Base-by-base conservation (phyloP, 2,113 vertebrate species). In the Antigone vipio region DNA sequence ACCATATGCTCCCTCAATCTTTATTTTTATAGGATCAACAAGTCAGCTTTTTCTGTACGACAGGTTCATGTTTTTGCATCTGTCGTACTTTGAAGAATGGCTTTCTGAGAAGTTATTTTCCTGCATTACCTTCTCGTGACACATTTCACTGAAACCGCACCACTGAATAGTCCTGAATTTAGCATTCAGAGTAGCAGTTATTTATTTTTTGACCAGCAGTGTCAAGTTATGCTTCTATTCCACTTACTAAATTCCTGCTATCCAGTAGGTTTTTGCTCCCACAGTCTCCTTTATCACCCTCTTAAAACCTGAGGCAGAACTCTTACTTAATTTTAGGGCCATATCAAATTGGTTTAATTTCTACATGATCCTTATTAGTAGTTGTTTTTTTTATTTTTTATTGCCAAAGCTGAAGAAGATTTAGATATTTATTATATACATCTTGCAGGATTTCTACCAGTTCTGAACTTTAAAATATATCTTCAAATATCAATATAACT, bases 1-100 rank as follows among this genome's bases (percentile, higher is more conserved):
- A 88, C 71, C 90, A 96, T 93, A 91, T 90, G 92, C 58, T 76
- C 40, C 50, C 71, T 83, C 75, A 34, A 27, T 84, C 73, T 89
- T 87, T 40, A 73, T 80, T 79, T 92, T 86, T 21, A 86, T 16
- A 62, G 83, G 62, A 96, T 83, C 75, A 80, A 76, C 63, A 86
- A 81, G 42, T 58, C 76, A 89, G 72, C 59, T 88, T 84, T 94
- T 80, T 62, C 80, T 47, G 38, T 69, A 66, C 3, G 12, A 83
- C 64, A 93, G 50, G 72, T 92, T 95, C n/a, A 47, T 6, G 30
- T 3, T 64, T 88, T 85, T 93, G 66, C 81, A 94, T 78, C 83
- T 91, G 64, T n/a, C 74, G 35, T 6, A 59, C 26, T 78, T 26
- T 19, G 77, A 95, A 75, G 44, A 83, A 82, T 6, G 53, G n/a